Base-by-base conservation (phyloP, 2,113 vertebrate genomes). In the Prionailurus viverrinus region DNA sequence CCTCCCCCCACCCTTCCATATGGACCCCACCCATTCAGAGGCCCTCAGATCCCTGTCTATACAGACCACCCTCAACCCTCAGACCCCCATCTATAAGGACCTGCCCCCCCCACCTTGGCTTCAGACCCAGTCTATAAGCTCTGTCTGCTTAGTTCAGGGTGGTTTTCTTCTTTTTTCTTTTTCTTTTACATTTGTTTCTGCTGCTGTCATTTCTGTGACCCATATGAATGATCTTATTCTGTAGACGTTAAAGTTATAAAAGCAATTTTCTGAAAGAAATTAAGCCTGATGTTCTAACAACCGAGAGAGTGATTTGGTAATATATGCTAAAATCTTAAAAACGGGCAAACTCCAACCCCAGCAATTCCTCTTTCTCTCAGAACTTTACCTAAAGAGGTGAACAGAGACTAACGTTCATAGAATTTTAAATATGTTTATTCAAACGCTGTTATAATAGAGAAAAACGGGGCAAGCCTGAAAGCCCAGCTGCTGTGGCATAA, bases 101-200 rank as follows among this genome's bases (percentile, higher is more conserved):
- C 65, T 14, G 7, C 31, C 14, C 29, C 14, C 27, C 10, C 13
- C 5, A 7, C 65, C 65, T 66, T 29, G 55, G 5, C 65, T 31
- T 68, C 0, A 0, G 55, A 23, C 15, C 31, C 18, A n/a, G 1
- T 31, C 58, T 29, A 4, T 8, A 41, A 55, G 33, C 14, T 3
- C 39, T 3, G 23, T 16, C 65, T 25, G 25, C 18, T 5, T 4
- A 48, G 53, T 8, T 33, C 14, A 63, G 19, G 5, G 15, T 16
- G 4, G 2, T 15, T 18, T n/a, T 66, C 29, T 36, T 29, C 29
- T 29, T 33, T 41, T 7, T 53, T 23, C 4, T 48, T n/a, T 18
- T 48, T 36, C 41, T 55, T 18, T 53, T 33, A 15, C 29, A 25
- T 68, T 25, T 51, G 55, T 25, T 55, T 12, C 4, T 3, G 68